Conservation (phyloP, 2,113 vertebrate species). For the Prolemur simus region DNA sequence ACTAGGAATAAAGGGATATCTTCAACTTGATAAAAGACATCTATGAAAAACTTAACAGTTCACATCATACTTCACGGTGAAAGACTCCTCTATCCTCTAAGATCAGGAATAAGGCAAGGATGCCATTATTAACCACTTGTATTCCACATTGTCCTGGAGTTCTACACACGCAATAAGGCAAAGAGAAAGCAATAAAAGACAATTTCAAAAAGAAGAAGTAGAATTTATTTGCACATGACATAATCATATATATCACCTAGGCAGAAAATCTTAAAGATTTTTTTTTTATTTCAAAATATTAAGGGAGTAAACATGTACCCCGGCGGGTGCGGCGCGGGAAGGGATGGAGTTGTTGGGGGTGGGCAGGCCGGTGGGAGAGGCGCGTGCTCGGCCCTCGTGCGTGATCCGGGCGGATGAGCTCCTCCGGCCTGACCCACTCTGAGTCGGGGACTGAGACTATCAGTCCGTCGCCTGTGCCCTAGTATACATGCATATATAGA, state of each 20-base stretch:
- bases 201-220: background rate
- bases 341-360: background rate
- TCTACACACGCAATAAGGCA: background rate
- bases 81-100: background rate
- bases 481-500: too few relatives aligned
- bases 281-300: too few relatives aligned
- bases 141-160: background rate
- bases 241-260: background rate
- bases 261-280: background rate
- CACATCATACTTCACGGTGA: background rate
- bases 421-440: background rate
- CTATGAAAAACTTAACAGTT: background rate
- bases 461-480: background rate
- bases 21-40: background rate
- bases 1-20: background rate
- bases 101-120: background rate
- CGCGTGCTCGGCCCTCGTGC: background rate
- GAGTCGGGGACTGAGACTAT: background rate
- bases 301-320: too few relatives aligned
- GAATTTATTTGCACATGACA: background rate
- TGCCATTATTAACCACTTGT: background rate
- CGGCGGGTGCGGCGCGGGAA: background rate
- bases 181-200: background rate
- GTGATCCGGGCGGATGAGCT: background rate
- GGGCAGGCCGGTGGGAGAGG: background rate